phyloP scores from a whole-genome alignment of 1,140 invertebrate species.

The Nasonia giraulti region DNA sequence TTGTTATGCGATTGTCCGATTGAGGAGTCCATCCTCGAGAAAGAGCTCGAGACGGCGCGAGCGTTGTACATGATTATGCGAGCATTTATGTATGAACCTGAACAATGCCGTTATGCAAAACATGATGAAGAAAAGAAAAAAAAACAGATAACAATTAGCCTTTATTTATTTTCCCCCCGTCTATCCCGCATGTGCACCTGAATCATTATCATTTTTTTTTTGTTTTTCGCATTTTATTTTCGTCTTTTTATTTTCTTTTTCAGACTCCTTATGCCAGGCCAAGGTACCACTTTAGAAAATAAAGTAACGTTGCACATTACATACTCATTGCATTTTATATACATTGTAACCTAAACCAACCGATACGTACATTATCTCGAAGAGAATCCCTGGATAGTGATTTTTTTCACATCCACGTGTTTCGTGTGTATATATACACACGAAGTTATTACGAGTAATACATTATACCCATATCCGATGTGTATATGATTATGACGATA shows the following conservation, averaged over 20 bases:
- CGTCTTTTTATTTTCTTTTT: conserved; percentile 46
- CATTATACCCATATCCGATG: not conserved
- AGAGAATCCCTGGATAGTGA: conserved; percentile 1
- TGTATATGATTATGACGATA: not conserved
- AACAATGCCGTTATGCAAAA: conserved; percentile 39
- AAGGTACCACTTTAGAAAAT: conserved; percentile 34
- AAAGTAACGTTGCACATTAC: conserved; percentile 46
- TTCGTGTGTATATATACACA: not conserved
- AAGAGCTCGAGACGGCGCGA: not conserved
- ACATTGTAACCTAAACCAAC: conserved; percentile 14
- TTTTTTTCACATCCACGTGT: not conserved
- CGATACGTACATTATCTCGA: not conserved
- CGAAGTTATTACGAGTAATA: no score
- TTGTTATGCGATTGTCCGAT: not conserved
- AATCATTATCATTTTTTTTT: not conserved
- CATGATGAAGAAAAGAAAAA: not conserved
- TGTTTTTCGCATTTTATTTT: conserved; percentile 36
- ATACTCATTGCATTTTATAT: conserved; percentile 27
- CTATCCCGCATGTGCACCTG: not conserved
- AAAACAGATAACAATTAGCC: not conserved
- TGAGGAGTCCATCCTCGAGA: not conserved
- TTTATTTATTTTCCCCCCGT: conserved; percentile 26
- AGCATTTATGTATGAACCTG: conserved; percentile 11
- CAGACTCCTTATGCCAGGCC: conserved; percentile 39
- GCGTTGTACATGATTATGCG: conserved; percentile 21